phyloP scores from a whole-genome alignment of 2,888 invertebrate species.

The Trissonchulus sp. region DNA sequence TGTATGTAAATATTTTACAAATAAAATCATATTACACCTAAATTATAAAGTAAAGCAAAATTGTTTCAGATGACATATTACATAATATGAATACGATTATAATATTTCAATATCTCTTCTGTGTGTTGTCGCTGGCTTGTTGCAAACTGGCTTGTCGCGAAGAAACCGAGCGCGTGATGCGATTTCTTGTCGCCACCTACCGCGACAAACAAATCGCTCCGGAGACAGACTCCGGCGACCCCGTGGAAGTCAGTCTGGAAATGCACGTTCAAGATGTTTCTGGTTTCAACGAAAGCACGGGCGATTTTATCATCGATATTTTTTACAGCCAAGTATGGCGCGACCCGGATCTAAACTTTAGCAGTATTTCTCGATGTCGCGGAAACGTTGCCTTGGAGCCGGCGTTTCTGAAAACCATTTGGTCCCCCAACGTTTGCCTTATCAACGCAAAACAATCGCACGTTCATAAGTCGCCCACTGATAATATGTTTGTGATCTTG shows the following conservation, averaged over 20 bases:
- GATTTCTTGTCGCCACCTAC: background rate
- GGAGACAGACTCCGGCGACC: no score
- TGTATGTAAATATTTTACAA: no score
- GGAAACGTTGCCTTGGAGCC: slow-evolving; percentile 13
- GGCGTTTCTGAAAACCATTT: slow-evolving; percentile 37
- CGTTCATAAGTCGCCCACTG: slow-evolving; percentile 48
- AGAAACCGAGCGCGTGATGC: background rate
- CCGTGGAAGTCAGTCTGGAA: background rate
- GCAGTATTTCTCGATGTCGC: slow-evolving; percentile 13
- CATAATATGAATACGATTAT: no score
- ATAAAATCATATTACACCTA: no score
- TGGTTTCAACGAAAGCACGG: slow-evolving; percentile 11
- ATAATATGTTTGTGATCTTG: slow-evolving; percentile 47
- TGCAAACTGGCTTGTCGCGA: background rate
- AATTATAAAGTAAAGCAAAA: no score
- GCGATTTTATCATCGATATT: slow-evolving; percentile 18
- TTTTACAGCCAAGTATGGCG: slow-evolving; percentile 26
- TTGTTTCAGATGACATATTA: no score
- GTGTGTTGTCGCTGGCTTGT: no score
- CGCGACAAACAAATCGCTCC: background rate
- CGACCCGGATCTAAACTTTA: slow-evolving; percentile 1
- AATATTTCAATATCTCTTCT: no score
- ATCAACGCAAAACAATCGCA: slow-evolving; percentile 48
- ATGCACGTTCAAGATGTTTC: slow-evolving; percentile 23
- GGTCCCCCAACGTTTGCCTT: slow-evolving; percentile 50